phyloP scores from a whole-genome alignment of 2,888 invertebrate species.

The Thalpophila matura region DNA sequence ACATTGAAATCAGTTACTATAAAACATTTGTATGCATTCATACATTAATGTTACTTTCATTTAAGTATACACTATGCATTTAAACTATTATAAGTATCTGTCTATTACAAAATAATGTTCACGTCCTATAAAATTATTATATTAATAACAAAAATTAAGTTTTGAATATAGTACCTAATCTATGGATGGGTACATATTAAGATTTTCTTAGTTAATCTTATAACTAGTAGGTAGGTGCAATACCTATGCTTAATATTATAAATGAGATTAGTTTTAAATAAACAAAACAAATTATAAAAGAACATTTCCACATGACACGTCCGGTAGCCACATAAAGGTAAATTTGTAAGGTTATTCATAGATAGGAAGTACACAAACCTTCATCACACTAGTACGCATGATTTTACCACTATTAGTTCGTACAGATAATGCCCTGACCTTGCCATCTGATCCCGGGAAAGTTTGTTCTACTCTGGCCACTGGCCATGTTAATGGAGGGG shows the following conservation, averaged over 20 bases:
- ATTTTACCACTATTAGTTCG: conserved; percentile 8
- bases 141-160: too few relatives aligned
- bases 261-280: too few relatives aligned
- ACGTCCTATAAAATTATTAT: too few relatives aligned
- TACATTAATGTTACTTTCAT: too few relatives aligned
- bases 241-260: too few relatives aligned
- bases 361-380: conserved; percentile 10
- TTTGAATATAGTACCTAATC: neutral
- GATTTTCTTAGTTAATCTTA: neutral
- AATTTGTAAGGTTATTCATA: neutral
- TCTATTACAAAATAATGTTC: too few relatives aligned
- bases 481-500: conserved; percentile 8
- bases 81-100: too few relatives aligned
- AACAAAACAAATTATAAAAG: too few relatives aligned
- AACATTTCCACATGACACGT: too few relatives aligned
- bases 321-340: neutral
- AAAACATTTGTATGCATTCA: too few relatives aligned
- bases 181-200: neutral
- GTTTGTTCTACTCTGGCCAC: conserved; percentile 13
- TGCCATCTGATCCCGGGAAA: conserved; percentile 14
- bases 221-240: neutral
- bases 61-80: too few relatives aligned
- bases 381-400: conserved; percentile 15
- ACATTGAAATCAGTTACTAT: neutral
- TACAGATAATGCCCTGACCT: conserved; percentile 17